Base-by-base conservation (phyloP, 2,888 invertebrate genomes). In the Brachyopa scutellaris region DNA sequence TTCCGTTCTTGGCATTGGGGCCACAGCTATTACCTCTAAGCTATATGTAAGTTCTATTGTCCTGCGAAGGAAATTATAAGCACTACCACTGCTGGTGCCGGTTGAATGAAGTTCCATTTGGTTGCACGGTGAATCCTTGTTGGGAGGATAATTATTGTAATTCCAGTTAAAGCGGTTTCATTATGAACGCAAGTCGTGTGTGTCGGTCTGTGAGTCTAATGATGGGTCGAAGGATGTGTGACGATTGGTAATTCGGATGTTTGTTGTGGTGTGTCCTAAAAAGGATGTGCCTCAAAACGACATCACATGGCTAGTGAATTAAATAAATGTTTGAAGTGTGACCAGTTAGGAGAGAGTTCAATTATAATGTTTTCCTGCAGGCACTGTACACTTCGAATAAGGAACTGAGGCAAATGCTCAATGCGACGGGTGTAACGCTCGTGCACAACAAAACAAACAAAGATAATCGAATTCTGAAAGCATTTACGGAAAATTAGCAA, bases 261-360 rank as follows among this genome's bases (percentile, higher is more conserved):
- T 80, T 76, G 51, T 36, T 69, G 15, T 74, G 76, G 64, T 76
- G 80, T 59, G 74, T 49, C 36, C 31, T 33, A 73, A 67, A 73
- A 42, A 19, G 13, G 19, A 51, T 40, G 49, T 73, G 66, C 61
- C 61, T 3, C n/a, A 23, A 47, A 53, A 40, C 26, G 38, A 38
- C 42, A 31, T 57, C 36, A 23, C 13, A 36, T 57, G 47, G 1
- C 15, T n/a, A 23, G 38, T 49, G 26, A 38, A 49, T 70, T 49
- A 38, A 21, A 40, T 31, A 49, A 70, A 70, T 70, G 38, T 19
- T 11, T 9, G 36, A 19, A 38, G 38, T 47, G 29, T 29, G 36
- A 19, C 13, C 19, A 8, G n/a, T 31, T 15, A n/a, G n/a, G n/a
- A 2, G 26, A 36, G 26, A n/a, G n/a, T n/a, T n/a, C n/a, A n/a